phyloP scores from a whole-genome alignment of 2,113 vertebrate species.

The Cacatua alba region DNA sequence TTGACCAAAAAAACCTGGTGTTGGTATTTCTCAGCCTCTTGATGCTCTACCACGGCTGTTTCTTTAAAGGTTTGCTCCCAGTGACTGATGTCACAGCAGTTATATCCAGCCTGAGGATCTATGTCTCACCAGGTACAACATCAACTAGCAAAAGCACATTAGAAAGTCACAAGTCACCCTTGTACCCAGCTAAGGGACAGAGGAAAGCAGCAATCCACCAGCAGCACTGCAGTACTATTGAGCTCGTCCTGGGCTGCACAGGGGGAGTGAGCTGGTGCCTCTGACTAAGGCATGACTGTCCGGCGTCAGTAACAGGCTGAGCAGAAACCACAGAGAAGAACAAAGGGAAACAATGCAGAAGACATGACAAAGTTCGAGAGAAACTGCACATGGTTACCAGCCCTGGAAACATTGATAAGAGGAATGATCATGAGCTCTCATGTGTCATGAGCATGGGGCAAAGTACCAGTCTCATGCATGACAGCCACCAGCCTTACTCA shows the following conservation, averaged over 20 bases:
- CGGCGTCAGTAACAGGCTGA: neutral
- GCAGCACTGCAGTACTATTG: neutral
- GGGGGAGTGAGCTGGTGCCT: neutral
- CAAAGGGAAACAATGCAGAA: neutral
- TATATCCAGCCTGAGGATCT: neutral
- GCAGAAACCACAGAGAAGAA: neutral
- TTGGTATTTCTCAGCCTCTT: neutral
- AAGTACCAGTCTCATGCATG: fast-evolving
- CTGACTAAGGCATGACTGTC: fast-evolving
- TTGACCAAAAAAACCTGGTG: neutral
- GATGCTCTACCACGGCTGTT: neutral
- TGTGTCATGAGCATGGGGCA: neutral
- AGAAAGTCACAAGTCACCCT: neutral
- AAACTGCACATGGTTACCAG: neutral
- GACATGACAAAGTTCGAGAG: neutral
- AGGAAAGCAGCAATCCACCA: neutral
- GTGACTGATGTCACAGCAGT: neutral
- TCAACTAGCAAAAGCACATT: neutral
- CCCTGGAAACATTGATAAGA: neutral
- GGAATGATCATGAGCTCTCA: neutral
- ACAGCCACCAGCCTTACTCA: neutral
- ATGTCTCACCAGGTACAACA: neutral
- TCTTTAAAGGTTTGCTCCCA: neutral
- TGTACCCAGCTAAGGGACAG: neutral
- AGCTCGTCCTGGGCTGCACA: neutral